Percentiles rank a stretch among this genome's conserved stretches.
Evolutionary conservation across 2,113 vertebrate genomes (phyloP).

Genomic region (Lophotis ruficrista): DNA sequence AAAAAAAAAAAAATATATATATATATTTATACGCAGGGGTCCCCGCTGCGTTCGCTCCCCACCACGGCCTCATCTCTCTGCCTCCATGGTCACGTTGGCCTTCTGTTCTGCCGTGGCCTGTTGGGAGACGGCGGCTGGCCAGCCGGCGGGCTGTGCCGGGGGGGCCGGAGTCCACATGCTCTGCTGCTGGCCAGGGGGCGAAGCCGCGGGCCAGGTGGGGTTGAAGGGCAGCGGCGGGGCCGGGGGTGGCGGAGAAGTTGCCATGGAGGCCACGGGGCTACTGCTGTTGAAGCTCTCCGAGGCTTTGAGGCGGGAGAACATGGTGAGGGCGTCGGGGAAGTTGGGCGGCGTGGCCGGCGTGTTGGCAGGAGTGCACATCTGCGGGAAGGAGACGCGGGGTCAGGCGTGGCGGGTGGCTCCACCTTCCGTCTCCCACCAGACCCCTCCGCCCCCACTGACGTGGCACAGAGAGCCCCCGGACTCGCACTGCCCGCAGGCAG

Average conservation of each 20-base stretch:
- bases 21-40: constrained; percentile 48
- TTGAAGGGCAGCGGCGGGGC: constrained; percentile 79
- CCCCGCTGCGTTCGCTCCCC: constrained; percentile 48
- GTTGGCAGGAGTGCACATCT: constrained; percentile 99
- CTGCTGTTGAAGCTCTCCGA: constrained; percentile 88
- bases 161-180: constrained; percentile 90
- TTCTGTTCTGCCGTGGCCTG: constrained; percentile 87
- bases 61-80: constrained; percentile 90
- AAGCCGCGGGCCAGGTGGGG: constrained; percentile 86
- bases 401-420: background rate
- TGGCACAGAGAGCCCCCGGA: accelerated
- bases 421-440: background rate
- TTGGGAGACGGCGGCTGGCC: constrained; percentile 83
- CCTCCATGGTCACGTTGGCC: constrained; percentile 93
- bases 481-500: accelerated
- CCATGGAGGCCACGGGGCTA: constrained; percentile 82
- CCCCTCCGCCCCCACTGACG: background rate
- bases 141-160: constrained; percentile 81
- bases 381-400: background rate
- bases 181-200: constrained; percentile 79
- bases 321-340: constrained; percentile 94
- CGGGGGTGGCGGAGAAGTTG: constrained; percentile 86
- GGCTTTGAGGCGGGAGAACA: constrained; percentile 97
- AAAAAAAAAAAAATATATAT: background rate
- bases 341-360: constrained; percentile 96